Percentiles rank a stretch among this genome's conserved stretches.
phyloP scores from a whole-genome alignment of 2,888 invertebrate genomes.

The Artemia sp. region DNA sequence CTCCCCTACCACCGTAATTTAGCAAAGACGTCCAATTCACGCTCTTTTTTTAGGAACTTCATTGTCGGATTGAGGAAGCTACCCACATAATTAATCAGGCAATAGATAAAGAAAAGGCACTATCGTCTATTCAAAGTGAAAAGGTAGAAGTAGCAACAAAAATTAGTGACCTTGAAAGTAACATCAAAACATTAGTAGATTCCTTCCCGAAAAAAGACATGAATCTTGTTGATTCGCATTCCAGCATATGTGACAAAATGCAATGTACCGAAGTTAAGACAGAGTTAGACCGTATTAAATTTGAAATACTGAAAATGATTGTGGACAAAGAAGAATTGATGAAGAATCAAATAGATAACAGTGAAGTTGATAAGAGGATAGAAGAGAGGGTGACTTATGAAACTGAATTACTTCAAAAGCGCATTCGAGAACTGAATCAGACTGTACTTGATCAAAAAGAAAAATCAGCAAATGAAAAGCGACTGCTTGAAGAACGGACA shows the following conservation, averaged over 20 bases:
- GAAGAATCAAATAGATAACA: conserved; percentile 17
- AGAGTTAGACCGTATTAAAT: conserved; percentile 28
- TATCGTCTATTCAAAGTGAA: neutral
- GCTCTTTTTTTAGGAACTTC: neutral
- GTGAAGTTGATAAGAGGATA: conserved; percentile 16
- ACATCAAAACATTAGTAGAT: neutral
- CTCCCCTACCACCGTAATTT: too few relatives aligned
- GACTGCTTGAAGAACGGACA: conserved; percentile 37
- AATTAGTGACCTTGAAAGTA: neutral
- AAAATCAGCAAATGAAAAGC: conserved; percentile 30
- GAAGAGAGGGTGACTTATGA: conserved; percentile 22
- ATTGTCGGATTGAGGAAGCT: neutral
- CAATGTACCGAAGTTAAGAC: conserved; percentile 24
- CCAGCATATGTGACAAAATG: neutral
- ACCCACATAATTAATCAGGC: neutral
- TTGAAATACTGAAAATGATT: conserved; percentile 29
- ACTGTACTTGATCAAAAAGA: conserved; percentile 19
- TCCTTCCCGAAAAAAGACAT: neutral
- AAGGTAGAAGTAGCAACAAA: neutral
- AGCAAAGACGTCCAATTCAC: too few relatives aligned
- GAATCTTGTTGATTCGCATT: neutral
- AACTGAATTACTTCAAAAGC: conserved; percentile 21
- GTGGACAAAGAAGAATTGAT: conserved; percentile 28
- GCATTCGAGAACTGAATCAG: conserved; percentile 19
- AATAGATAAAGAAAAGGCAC: neutral